Conservation (phyloP, 2,797 vertebrate species). For the Peromyscus eremicus region DNA sequence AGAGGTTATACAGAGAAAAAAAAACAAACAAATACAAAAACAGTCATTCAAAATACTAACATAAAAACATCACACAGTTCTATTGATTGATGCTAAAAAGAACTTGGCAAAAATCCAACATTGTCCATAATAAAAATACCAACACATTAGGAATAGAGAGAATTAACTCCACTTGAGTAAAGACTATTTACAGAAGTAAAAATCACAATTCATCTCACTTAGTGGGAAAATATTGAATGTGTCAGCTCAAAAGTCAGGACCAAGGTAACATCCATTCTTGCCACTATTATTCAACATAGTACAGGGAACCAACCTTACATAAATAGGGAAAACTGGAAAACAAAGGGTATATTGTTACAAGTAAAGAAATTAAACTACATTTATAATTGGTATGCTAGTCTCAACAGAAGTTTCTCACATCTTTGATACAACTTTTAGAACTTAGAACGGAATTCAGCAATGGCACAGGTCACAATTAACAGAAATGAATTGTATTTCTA, state of each 20-base stretch:
- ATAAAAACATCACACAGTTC: not conserved
- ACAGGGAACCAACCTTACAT: not conserved
- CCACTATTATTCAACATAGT: not conserved
- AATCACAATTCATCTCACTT: not conserved
- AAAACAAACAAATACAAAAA: not conserved
- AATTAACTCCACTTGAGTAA: not conserved
- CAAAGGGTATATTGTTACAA: not conserved
- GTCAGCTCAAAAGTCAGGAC: not conserved
- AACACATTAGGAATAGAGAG: not conserved
- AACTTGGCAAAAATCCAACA: not conserved
- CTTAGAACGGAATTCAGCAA: not conserved
- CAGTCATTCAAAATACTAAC: not conserved
- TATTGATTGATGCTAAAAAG: not conserved
- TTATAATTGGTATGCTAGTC: not conserved
- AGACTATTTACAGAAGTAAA: not conserved
- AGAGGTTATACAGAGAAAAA: not conserved
- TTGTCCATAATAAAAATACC: slow-evolving; percentile 7
- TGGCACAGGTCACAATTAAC: not conserved
- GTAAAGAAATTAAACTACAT: not conserved
- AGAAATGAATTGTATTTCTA: slow-evolving; percentile 6
- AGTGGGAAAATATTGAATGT: not conserved
- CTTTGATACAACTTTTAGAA: not conserved
- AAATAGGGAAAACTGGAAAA: not conserved
- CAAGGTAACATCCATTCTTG: not conserved
- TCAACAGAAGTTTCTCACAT: not conserved